Evolutionary conservation across 2,113 vertebrate species (phyloP).

Genomic region (Prunella fulvescens): DNA sequence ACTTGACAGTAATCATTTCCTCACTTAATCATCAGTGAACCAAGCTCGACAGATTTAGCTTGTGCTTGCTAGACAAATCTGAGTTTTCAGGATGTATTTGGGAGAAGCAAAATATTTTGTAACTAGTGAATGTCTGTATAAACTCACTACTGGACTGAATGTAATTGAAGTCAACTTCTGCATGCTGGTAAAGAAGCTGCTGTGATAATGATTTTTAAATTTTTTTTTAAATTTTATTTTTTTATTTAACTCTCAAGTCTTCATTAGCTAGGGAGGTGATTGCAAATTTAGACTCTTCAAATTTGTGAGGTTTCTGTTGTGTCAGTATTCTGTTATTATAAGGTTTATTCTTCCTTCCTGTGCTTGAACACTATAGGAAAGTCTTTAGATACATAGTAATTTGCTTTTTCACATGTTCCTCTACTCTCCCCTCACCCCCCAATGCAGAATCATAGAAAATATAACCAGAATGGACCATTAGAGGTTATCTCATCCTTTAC

Average conservation of each 20-base stretch:
- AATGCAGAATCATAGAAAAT: background rate
- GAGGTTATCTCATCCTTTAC: background rate
- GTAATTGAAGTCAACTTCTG: background rate
- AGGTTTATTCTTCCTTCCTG: background rate
- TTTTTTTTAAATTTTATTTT: background rate
- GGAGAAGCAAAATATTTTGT: background rate
- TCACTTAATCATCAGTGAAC: slow-evolving; percentile 45
- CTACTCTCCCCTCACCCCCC: fast-evolving
- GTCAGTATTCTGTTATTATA: background rate
- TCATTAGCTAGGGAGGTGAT: background rate
- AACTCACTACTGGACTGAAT: background rate
- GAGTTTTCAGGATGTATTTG: slow-evolving; percentile 8
- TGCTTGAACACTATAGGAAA: background rate
- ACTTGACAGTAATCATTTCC: slow-evolving; percentile 60
- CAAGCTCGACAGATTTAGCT: slow-evolving; percentile 56
- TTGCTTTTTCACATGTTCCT: background rate
- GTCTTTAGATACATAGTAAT: background rate
- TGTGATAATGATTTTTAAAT: background rate
- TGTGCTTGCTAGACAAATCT: slow-evolving; percentile 47
- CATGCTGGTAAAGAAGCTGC: background rate
- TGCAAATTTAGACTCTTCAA: background rate
- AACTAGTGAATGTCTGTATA: background rate
- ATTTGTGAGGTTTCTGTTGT: background rate
- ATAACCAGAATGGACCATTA: background rate
- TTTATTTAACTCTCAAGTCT: background rate